These are phyloP conservation scores for Balearica regulorum DNA, from an alignment of 2,797 vertebrate genomes.

Conservation along the genomic window DNA sequence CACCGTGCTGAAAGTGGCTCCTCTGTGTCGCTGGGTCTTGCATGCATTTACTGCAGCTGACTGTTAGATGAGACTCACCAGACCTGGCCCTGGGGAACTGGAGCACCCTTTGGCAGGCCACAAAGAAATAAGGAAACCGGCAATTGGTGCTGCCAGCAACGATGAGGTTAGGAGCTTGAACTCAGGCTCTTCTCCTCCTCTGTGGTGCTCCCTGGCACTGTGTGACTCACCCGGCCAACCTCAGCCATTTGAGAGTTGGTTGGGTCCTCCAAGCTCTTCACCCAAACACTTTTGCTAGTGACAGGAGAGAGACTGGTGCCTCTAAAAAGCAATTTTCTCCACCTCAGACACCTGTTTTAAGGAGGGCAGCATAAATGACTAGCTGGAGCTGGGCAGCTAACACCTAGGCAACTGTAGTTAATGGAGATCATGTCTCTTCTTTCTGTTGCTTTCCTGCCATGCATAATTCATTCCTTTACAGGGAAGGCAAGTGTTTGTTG, in stretches of 20 bases:
- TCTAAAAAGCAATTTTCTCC: background rate
- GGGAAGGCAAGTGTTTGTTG: background rate
- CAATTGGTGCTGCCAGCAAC: background rate
- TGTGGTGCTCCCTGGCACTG: fast-evolving
- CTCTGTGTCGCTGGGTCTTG: fast-evolving
- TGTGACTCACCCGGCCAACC: fast-evolving
- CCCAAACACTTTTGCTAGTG: background rate
- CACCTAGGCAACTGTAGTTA: background rate
- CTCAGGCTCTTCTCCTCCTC: fast-evolving
- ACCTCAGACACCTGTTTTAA: background rate
- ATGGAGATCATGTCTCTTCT: background rate
- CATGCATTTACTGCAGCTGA: fast-evolving
- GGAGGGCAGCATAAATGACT: background rate
- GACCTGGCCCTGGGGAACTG: background rate
- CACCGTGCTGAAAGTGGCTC: background rate
- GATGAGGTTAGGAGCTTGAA: background rate
- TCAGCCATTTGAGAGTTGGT: background rate
- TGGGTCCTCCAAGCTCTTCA: background rate
- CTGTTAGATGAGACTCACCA: background rate
- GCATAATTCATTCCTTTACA: background rate
- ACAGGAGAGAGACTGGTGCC: background rate
- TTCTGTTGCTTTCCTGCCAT: background rate
- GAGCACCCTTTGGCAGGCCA: background rate
- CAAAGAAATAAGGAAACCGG: background rate
- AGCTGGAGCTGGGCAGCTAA: background rate